Evolutionary conservation across 2,888 invertebrate species (phyloP).

Genomic region (Dynastes maya): DNA sequence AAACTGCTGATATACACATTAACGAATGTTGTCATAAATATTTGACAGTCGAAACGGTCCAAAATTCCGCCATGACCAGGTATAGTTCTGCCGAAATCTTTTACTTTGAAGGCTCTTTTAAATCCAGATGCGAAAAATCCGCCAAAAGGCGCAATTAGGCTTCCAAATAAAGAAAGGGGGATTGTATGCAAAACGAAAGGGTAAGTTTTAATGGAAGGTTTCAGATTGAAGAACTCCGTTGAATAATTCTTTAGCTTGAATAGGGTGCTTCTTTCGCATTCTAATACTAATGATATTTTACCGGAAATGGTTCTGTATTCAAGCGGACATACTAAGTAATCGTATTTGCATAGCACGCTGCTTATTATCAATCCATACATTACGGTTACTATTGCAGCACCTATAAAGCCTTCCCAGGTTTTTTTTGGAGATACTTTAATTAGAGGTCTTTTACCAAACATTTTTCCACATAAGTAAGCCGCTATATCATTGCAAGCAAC

Average conservation of each 20-base stretch:
- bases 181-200: slow-evolving; percentile 97
- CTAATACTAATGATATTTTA: slow-evolving; percentile 89
- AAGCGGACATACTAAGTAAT: slow-evolving; percentile 97
- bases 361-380: slow-evolving; percentile 91
- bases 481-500: slow-evolving; percentile 99
- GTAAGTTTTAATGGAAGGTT: slow-evolving; percentile 75
- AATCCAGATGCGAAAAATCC: slow-evolving; percentile 99
- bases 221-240: slow-evolving; percentile 22
- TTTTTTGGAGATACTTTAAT: slow-evolving; percentile 99
- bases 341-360: slow-evolving; percentile 90
- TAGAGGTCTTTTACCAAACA: slow-evolving; percentile 97
- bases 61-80: slow-evolving; percentile 99
- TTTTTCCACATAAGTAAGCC: slow-evolving; percentile 99
- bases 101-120: slow-evolving; percentile 98
- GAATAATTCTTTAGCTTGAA: slow-evolving; percentile 91
- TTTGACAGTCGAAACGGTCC: slow-evolving; percentile 99
- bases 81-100: slow-evolving; percentile 99
- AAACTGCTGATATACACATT: slow-evolving; percentile 96
- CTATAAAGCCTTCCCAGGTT: slow-evolving; percentile 99
- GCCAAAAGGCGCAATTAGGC: slow-evolving; percentile 98
- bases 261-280: slow-evolving; percentile 91
- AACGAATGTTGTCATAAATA: slow-evolving; percentile 99
- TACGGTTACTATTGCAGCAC: slow-evolving; percentile 95
- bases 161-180: slow-evolving; percentile 95
- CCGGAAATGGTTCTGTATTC: slow-evolving; percentile 93